Percentiles rank a stretch among this genome's conserved stretches.
Conservation (phyloP, 2,797 vertebrate genomes). For the Brachymystax lenok region DNA sequence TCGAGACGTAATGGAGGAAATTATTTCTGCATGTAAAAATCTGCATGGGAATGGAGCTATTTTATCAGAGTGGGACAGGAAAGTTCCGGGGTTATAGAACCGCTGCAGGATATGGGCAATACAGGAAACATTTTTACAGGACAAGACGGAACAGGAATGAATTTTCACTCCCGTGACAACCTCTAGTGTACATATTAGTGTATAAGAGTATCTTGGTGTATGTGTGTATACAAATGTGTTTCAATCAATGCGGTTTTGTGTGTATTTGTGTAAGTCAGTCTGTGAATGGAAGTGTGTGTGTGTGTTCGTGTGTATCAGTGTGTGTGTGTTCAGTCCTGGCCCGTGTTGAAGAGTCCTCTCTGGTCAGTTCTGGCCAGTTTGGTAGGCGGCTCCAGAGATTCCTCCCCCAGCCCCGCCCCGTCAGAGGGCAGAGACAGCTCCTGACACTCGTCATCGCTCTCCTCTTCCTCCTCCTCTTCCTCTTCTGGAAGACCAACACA, state of each 20-base stretch:
- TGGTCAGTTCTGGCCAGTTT: slow-evolving; percentile 88
- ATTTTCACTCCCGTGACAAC: no score
- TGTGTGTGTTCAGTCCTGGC: slow-evolving; percentile 64
- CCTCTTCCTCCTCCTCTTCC: slow-evolving; percentile 92
- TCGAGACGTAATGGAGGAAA: no score
- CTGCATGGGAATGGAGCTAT: no score
- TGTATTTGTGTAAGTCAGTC: slow-evolving; percentile 14
- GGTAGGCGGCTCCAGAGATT: slow-evolving; percentile 86
- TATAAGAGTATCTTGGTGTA: slow-evolving; percentile 52
- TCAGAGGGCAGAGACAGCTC: slow-evolving; percentile 82
- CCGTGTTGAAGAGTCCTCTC: slow-evolving; percentile 81
- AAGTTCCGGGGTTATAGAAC: no score
- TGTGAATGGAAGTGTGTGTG: slow-evolving; percentile 19
- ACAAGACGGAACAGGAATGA: no score
- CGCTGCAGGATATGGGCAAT: no score
- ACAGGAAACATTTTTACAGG: no score
- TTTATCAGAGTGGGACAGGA: no score
- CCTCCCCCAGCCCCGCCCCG: slow-evolving; percentile 74
- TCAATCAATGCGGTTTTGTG: background rate
- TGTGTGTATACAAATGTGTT: slow-evolving; percentile 25
- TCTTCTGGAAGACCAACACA: slow-evolving; percentile 76
- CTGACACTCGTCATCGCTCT: slow-evolving; percentile 87
- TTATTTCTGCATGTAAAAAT: no score
- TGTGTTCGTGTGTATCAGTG: slow-evolving; percentile 3
- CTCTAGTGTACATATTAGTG: slow-evolving; percentile 57